A percentile compares a stretch with the other conserved stretches of the same genome.
phyloP scores from a whole-genome alignment of 2,797 vertebrate genomes.

The Microchirus variegatus region DNA sequence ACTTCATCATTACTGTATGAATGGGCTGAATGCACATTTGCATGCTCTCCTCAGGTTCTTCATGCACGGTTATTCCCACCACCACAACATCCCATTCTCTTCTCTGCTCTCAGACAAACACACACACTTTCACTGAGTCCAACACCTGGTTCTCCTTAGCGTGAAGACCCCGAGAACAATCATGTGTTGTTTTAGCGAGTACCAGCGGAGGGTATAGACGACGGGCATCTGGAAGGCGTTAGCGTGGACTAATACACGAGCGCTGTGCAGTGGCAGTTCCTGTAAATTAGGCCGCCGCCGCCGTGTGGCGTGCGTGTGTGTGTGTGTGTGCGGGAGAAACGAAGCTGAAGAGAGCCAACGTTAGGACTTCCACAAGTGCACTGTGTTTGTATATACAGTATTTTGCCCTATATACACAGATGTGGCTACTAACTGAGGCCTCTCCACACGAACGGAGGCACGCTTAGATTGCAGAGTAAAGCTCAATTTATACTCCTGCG shows the following conservation, averaged over 20 bases:
- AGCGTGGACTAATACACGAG: constrained; percentile 53
- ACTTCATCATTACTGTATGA: no score
- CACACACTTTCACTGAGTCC: background rate
- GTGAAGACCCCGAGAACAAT: constrained; percentile 56
- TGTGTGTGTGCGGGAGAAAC: constrained; percentile 8
- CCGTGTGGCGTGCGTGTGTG: constrained; percentile 15
- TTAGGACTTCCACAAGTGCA: constrained; percentile 3
- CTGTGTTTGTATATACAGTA: background rate
- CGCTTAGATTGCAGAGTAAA: no score
- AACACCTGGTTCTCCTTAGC: constrained; percentile 65
- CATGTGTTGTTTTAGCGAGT: constrained; percentile 42
- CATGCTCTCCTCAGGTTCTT: background rate
- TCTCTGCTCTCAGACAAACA: background rate
- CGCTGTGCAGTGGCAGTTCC: constrained; percentile 64
- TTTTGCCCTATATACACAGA: background rate
- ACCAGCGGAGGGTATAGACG: constrained; percentile 33
- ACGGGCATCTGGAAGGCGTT: constrained; percentile 72
- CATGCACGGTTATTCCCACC: constrained; percentile 1
- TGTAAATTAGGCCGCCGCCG: constrained; percentile 61
- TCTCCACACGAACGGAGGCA: no score
- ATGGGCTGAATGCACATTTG: constrained; percentile 4
- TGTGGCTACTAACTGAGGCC: no score
- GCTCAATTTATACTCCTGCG: no score
- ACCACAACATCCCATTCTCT: constrained; percentile 4
- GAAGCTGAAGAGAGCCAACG: constrained; percentile 6